Evolutionary conservation across 2,113 vertebrate genomes (phyloP).

Genomic region (Zosterops pallidus): DNA sequence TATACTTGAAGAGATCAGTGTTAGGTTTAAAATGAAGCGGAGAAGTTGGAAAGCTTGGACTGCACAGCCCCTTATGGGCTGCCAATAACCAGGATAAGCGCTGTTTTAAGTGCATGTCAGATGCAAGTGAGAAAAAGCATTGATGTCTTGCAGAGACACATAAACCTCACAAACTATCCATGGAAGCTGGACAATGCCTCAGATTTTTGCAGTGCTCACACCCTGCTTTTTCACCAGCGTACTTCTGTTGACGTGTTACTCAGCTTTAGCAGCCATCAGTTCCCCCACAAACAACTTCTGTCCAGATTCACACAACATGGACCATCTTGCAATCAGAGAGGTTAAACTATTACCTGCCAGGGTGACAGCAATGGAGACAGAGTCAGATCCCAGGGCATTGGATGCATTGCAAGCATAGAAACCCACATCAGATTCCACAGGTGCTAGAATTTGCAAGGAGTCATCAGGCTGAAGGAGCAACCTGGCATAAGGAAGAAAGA

Average conservation of each 20-base stretch:
- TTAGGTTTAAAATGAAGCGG: neutral
- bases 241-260: neutral
- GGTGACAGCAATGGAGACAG: constrained; percentile 86
- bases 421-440: constrained; percentile 87
- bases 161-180: neutral
- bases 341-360: constrained; percentile 80
- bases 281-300: neutral
- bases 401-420: constrained; percentile 91
- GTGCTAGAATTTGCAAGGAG: constrained; percentile 86
- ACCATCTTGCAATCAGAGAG: neutral
- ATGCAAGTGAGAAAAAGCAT: neutral
- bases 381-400: constrained; percentile 83
- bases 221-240: neutral
- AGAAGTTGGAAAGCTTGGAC: neutral
- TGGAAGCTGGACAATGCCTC: neutral
- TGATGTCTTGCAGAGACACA: neutral
- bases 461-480: constrained; percentile 84
- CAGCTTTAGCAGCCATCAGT: neutral
- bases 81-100: neutral
- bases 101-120: neutral
- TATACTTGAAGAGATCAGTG: neutral
- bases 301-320: neutral
- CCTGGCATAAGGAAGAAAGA: constrained; percentile 77
- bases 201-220: neutral
- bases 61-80: neutral